Base-by-base conservation (phyloP, 2,113 vertebrate species). In the Atlantisia rogersi region DNA sequence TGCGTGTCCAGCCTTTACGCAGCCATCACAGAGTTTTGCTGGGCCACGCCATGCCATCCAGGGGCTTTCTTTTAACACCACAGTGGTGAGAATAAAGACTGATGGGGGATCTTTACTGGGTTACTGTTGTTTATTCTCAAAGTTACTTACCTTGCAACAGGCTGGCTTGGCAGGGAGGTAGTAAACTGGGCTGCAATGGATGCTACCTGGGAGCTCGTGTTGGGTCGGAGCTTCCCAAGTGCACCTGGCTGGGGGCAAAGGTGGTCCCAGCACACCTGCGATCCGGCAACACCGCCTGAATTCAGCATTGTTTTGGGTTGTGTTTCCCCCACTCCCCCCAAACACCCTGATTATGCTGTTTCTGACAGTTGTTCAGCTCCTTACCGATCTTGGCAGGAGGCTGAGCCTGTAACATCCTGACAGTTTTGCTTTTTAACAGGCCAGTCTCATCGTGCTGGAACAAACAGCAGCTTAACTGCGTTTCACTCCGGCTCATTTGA, bases 341-440 rank as follows among this genome's bases (percentile, higher is more conserved):
- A 42, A 42, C 42, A 46, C 44, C 44, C 44, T 46, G 44, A 94
- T 92, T 55, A 80, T 89, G 86, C 94, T 67, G 12, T 91, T 94
- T 96, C 78, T 89, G 94, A 95, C 86, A 85, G 93, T 97, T 95
- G 90, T 90, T 84, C 93, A 95, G 92, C 94, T 95, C 77, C 92
- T 95, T 96, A 87, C 68, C 89, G 94, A 95, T 94, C 94, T 87
- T 96, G 96, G 97, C 97, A 95, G 96, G 92, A 95, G 70, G 74
- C 93, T 97, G 91, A 96, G 96, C 94, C 96, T 92, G 88, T 95
- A 93, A 94, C 97, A 94, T 95, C 92, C 95, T 96, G 98, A 98
- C 97, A 95, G 97, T 95, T 97, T 96, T 97, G 96, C 95, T 95
- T 97, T 97, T 94, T 90, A 97, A 82, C 94, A 96, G 96, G 89